Evolutionary conservation across 2,113 vertebrate genomes (phyloP).

Genomic region (Zosterops japonicus): DNA sequence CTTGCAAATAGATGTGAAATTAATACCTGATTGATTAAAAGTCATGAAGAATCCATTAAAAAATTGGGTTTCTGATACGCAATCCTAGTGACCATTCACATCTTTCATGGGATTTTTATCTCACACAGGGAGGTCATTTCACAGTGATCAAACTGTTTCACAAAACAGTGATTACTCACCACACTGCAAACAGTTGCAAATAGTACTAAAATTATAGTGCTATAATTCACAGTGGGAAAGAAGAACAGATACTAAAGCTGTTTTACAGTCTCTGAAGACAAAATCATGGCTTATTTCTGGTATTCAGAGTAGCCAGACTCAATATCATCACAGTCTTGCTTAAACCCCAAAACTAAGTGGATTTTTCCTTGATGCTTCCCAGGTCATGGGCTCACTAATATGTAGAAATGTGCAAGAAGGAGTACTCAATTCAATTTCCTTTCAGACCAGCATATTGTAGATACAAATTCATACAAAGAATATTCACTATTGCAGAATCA

Average conservation of each 20-base stretch:
- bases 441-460: neutral
- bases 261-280: neutral
- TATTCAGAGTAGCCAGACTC: neutral
- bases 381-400: neutral
- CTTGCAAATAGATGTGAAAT: neutral
- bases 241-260: neutral
- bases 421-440: neutral
- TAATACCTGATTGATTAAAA: neutral
- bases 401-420: neutral
- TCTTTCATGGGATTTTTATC: neutral
- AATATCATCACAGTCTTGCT: neutral
- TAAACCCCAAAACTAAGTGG: neutral
- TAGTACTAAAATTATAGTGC: neutral
- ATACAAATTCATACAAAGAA: neutral
- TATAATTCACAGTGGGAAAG: neutral
- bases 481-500: neutral
- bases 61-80: neutral
- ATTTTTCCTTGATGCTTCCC: neutral
- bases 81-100: neutral
- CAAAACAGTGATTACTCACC: neutral
- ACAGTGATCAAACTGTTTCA: neutral
- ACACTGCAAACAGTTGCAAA: neutral
- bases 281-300: neutral
- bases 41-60: neutral
- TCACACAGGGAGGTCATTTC: neutral